phyloP scores from a whole-genome alignment of 2,113 vertebrate species.

The Catharus fuscescens region DNA sequence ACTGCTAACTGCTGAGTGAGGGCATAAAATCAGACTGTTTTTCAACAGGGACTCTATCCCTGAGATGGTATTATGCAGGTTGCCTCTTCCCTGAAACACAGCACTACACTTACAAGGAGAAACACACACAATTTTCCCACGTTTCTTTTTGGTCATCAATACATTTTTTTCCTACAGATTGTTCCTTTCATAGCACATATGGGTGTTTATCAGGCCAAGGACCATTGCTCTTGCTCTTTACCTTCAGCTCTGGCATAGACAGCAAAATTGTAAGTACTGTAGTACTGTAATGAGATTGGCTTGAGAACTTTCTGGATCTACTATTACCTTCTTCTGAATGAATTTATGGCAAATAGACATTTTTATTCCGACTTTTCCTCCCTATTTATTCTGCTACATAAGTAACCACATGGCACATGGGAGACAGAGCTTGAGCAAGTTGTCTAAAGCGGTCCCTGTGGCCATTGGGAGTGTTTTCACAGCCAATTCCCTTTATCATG shows the following conservation, averaged over 20 bases:
- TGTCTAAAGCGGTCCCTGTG: not conserved
- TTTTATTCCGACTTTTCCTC: not conserved
- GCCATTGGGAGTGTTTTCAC: not conserved
- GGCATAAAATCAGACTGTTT: not conserved
- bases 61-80: not conserved
- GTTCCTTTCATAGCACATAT: not conserved
- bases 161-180: not conserved
- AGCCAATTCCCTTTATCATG: not conserved
- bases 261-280: not conserved
- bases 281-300: not conserved
- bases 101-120: not conserved
- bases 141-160: not conserved
- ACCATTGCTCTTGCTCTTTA: not conserved
- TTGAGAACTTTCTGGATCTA: not conserved
- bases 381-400: not conserved
- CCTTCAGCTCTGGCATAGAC: not conserved
- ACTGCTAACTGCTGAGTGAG: not conserved
- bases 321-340: not conserved
- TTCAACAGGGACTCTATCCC: not conserved
- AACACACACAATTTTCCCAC: not conserved
- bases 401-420: not conserved
- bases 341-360: not conserved
- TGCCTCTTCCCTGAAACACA: not conserved
- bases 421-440: not conserved
- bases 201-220: not conserved